Evolutionary conservation across 23 tunicate genomes (phyloP).

Genomic region (Halocynthia aurantium): DNA sequence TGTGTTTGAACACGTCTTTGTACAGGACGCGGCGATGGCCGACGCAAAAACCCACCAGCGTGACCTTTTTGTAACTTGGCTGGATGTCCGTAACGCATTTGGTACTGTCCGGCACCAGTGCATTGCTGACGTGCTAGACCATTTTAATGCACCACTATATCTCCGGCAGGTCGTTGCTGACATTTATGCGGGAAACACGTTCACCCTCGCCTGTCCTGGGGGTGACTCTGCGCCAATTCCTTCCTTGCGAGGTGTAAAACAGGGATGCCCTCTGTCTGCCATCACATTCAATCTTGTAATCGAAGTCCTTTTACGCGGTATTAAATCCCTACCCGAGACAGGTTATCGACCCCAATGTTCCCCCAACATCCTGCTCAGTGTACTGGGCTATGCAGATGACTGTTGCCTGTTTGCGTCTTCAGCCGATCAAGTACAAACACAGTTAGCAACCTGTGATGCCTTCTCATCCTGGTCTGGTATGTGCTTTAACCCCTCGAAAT

Average conservation of each 20-base stretch:
- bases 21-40: too few species aligned
- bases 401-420: background rate
- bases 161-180: background rate
- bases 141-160: constrained; percentile 7
- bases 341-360: constrained; percentile 5
- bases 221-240: constrained; percentile 7
- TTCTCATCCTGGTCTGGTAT: too few species aligned
- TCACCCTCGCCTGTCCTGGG: background rate
- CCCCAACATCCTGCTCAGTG: background rate
- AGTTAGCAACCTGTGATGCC: too few species aligned
- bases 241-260: too few species aligned
- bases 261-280: too few species aligned
- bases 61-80: constrained; percentile 2
- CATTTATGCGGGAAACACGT: constrained; percentile 7
- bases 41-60: background rate
- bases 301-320: too few species aligned
- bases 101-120: constrained; percentile 18
- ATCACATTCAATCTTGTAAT: too few species aligned
- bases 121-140: background rate
- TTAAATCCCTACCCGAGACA: too few species aligned
- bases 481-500: too few species aligned
- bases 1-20: constrained; percentile 8
- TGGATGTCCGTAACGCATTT: constrained; percentile 16
- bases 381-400: constrained; percentile 27
- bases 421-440: too few species aligned